Base-by-base conservation (phyloP, 2,888 invertebrate species). In the Scaptomyza polygonia region DNA sequence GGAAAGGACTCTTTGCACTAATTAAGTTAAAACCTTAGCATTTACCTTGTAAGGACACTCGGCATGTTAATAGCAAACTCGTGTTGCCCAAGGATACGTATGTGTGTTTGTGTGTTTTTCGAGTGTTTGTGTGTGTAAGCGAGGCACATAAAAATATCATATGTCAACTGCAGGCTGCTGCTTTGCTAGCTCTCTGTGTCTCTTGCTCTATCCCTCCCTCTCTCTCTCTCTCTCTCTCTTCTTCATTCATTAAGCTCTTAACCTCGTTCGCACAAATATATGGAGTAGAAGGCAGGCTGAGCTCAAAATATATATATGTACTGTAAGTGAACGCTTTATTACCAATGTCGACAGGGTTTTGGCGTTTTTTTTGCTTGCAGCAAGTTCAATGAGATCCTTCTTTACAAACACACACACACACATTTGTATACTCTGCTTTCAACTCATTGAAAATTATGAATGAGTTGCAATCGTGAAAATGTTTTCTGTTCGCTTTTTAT, bases 111-210 rank as follows among this genome's bases (percentile, higher is more conserved):
- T 14, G 12, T 49, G 7, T n/a, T n/a, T n/a, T n/a, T n/a, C n/a
- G n/a, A n/a, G n/a, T 55, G 42, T 55, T 3, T 32, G 34, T 34
- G 36, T 47, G 5, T 51, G 40, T 54, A 4, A 4, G 25, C 25
- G 61, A 53, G 69, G 62, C 76, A 76, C 87, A 86, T 86, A 83
- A 83, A 83, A 86, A 86, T 86, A 82, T 86, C 87, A 87, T 84
- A 72, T 83, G 82, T 86, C 82, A 83, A 79, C 76, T 86, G 69
- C 87, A 81, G 82, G 63, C 68, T 69, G 69, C 69, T 69, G 69
- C 69, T 45, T 54, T 58, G 30, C 58, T 42, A 48, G 66, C n/a
- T n/a, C n/a, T n/a, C n/a, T n/a, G 58, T 43, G 61, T 47, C 52
- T 45, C 73, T 16, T 18, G 3, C 6, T 36, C 7, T 36, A 6